Base-by-base conservation (phyloP, 1,140 invertebrate genomes). In the Probaryconus sp. region DNA sequence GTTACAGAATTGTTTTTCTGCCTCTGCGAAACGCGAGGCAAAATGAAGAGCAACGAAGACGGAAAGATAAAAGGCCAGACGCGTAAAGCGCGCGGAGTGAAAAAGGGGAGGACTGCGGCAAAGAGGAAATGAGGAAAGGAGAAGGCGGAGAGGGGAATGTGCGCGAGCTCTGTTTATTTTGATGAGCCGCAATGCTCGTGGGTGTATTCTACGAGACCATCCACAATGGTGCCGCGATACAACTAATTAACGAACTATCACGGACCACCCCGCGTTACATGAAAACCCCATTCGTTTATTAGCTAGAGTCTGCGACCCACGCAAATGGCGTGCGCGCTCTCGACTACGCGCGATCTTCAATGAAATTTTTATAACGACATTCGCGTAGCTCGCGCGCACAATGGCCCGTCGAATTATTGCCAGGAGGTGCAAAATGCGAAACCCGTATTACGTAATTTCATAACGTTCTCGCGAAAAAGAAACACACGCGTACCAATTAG, bases 171-270 rank as follows among this genome's bases (percentile, higher is more conserved):
- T 65, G 61, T 67, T 73, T 60, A 61, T 67, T 73, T 67, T 67
- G 61, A 65, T 55, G 56, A 70, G 48, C 40, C 48, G 43, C 51
- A 28, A 5, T 51, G 40, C 50, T 61, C 48, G 56, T 67, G 48
- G 53, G 45, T 61, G 61, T 60, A 56, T 30, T 37, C 21, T 35
- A 31, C 56, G 17, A 43, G 30, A 43, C 31, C 50, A 7, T 45
- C 53, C 48, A 67, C 55, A 67, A 73, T 67, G 38, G 63, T 47
- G 70, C 47, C 63, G 42, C 56, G 16, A 38, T 48, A 31, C 48
- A 70, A 70, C 63, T 74, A 74, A 68, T 74, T 74, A 74, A 68
- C 48, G 48, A 60, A 69, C 50, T 65, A 74, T 68, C 51, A 40
- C 33, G 40, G 63, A 43, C 50, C 56, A 68, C 56, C 71, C 38